A percentile compares a stretch with the other conserved stretches of the same genome.
phyloP scores from a whole-genome alignment of 2,888 invertebrate species.

The Gymnoscelis rufifasciata region DNA sequence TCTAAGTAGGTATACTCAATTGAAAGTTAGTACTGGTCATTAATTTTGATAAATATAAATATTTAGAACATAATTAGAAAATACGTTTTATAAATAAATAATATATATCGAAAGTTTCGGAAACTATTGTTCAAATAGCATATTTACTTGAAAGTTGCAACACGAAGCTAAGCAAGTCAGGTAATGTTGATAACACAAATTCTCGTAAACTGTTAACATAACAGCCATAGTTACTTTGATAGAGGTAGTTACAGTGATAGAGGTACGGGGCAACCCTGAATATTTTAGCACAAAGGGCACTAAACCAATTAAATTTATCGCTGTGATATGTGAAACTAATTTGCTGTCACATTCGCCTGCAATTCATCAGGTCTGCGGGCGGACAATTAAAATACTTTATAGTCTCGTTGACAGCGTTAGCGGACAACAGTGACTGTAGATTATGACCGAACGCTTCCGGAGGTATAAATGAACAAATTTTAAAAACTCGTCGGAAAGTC shows the following conservation, averaged over 20 bases:
- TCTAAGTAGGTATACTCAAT: not conserved
- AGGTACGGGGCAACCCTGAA: conserved; percentile 9
- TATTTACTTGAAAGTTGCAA: not conserved
- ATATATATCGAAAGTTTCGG: too few species aligned
- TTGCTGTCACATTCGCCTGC: conserved; percentile 29
- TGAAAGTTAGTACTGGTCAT: too few species aligned
- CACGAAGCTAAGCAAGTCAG: not conserved
- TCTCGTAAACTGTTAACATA: not conserved
- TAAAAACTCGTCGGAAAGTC: conserved; percentile 15
- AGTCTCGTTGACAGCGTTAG: conserved; percentile 32
- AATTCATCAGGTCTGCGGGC: conserved; percentile 39
- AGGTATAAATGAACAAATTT: conserved; percentile 23
- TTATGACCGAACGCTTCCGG: conserved; percentile 25
- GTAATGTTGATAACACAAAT: too few species aligned
- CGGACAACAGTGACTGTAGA: conserved; percentile 25
- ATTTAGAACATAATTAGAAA: too few species aligned
- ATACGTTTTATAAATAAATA: too few species aligned
- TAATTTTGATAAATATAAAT: too few species aligned
- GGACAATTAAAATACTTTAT: conserved; percentile 43
- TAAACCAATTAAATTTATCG: conserved; percentile 36
- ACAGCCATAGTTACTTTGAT: conserved; percentile 10
- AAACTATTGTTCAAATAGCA: too few species aligned
- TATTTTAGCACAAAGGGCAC: conserved; percentile 21
- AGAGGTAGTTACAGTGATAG: conserved; percentile 10
- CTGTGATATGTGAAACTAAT: conserved; percentile 35